These are phyloP conservation scores for Hemicrepidius hirtus DNA, from an alignment of 2,888 invertebrate species.

Conservation along the genomic window DNA sequence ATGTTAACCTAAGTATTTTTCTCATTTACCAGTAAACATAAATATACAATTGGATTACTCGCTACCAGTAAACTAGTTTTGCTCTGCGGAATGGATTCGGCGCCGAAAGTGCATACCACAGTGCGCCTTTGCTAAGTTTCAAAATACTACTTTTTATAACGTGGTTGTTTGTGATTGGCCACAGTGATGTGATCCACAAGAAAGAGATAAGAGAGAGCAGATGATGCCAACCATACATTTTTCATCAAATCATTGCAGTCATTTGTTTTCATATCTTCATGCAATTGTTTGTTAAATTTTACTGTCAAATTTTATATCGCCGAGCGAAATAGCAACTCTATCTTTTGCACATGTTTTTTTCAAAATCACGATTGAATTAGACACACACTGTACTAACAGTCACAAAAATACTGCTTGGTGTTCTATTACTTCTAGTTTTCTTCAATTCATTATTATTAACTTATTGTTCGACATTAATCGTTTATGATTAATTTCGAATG, in stretches of 20 bases:
- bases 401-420: conserved; percentile 58
- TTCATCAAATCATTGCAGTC: conserved; percentile 39
- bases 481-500: conserved; percentile 25
- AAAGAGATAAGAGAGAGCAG: conserved; percentile 61
- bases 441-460: conserved; percentile 15
- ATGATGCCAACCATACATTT: conserved; percentile 42
- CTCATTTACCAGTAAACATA: conserved; percentile 35
- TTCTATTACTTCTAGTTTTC: conserved; percentile 32
- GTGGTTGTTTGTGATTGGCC: conserved; percentile 65
- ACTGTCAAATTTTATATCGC: conserved; percentile 11
- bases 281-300: conserved; percentile 17
- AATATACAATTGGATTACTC: conserved; percentile 47
- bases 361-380: conserved; percentile 53
- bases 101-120: conserved; percentile 65
- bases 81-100: conserved; percentile 55
- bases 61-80: conserved; percentile 49
- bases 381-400: conserved; percentile 63
- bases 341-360: conserved; percentile 46
- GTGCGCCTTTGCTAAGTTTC: conserved; percentile 57
- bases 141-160: conserved; percentile 54
- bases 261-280: conserved; percentile 20
- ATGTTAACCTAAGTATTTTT: conserved; percentile 34
- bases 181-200: conserved; percentile 60
- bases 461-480: conserved; percentile 36
- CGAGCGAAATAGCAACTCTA: conserved; percentile 18